Percentiles rank a stretch among this genome's conserved stretches.
Conservation (phyloP, 2,797 vertebrate genomes). For the Coendou prehensilis region DNA sequence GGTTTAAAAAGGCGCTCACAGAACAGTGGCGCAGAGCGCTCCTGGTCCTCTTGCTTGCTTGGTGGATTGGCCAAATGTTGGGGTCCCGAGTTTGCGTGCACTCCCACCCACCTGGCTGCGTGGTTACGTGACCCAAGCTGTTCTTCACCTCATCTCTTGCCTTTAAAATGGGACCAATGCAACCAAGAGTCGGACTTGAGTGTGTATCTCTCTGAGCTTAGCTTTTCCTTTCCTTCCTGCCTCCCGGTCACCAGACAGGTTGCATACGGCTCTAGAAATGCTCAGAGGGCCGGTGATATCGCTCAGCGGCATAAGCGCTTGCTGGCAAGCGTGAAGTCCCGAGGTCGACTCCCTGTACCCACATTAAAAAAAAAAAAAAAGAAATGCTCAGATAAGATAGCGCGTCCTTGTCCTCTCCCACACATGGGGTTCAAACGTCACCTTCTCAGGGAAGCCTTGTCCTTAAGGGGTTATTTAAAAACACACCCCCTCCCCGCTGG, state of each 20-base stretch:
- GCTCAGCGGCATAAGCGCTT: too few relatives aligned
- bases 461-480: neutral
- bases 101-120: neutral
- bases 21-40: neutral
- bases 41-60: neutral
- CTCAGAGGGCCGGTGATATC: too few relatives aligned
- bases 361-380: too few relatives aligned
- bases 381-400: neutral
- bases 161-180: neutral
- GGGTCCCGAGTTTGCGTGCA: neutral
- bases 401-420: neutral
- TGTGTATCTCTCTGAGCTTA: neutral
- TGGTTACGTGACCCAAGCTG: neutral
- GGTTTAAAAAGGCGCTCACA: neutral
- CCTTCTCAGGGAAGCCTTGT: neutral
- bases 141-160: neutral
- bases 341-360: too few relatives aligned
- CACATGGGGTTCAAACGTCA: neutral
- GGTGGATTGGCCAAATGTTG: neutral
- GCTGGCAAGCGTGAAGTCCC: too few relatives aligned
- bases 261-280: neutral
- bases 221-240: neutral
- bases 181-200: neutral
- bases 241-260: neutral
- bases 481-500: neutral